Conservation (phyloP, 2,113 vertebrate genomes). For the Leptocoma aspasia region DNA sequence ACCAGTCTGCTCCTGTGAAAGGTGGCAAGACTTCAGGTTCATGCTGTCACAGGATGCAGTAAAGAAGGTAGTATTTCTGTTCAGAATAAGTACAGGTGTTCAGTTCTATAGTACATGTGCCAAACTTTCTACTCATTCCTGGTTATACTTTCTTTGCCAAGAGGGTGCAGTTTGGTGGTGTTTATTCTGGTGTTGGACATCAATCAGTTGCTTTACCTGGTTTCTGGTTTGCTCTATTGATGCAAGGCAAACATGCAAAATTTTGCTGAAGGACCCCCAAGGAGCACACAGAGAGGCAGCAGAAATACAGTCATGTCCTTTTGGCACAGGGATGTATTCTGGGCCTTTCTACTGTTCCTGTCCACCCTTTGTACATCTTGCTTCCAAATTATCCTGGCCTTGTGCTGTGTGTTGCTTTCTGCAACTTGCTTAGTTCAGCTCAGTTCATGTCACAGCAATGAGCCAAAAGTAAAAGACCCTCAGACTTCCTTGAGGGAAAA, state of each 20-base stretch:
- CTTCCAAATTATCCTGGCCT: not conserved
- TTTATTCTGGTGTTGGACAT: not conserved
- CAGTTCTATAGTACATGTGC: not conserved
- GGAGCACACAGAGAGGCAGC: not conserved
- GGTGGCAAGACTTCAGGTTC: not conserved
- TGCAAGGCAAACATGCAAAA: not conserved
- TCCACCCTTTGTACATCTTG: not conserved
- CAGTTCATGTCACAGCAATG: not conserved
- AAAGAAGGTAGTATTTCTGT: not conserved
- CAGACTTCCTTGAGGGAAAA: not conserved
- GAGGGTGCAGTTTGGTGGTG: not conserved
- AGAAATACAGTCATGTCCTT: not conserved
- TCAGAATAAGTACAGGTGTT: not conserved
- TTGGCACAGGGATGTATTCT: not conserved
- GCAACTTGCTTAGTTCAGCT: not conserved
- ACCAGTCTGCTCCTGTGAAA: not conserved
- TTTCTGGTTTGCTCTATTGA: not conserved
- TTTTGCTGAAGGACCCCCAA: not conserved
- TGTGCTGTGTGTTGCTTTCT: not conserved
- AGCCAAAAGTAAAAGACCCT: not conserved
- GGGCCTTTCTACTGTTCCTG: not conserved
- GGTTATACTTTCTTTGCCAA: not conserved
- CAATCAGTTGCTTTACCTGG: not conserved
- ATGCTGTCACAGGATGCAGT: not conserved
- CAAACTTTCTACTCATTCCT: not conserved